These are phyloP conservation scores for Atta colombica DNA, from an alignment of 1,140 invertebrate genomes.

Conservation along the genomic window DNA sequence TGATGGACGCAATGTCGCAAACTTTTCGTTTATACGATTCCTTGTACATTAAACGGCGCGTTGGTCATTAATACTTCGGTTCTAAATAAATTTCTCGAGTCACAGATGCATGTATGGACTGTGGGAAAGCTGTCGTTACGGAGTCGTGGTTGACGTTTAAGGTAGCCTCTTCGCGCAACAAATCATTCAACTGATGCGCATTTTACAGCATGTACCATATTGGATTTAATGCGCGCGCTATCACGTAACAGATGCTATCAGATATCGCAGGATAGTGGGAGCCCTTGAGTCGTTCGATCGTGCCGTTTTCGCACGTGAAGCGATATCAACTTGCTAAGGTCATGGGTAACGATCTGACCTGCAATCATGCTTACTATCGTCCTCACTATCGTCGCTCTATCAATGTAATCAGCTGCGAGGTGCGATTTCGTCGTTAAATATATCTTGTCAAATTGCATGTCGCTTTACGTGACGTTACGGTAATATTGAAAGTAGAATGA, in stretches of 20 bases:
- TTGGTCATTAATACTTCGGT: constrained; percentile 14
- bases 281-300: constrained; percentile 70
- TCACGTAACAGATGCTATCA: constrained; percentile 31
- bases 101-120: constrained; percentile 2
- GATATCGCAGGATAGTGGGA: constrained; percentile 63
- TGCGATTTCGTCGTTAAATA: constrained; percentile 15
- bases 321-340: constrained; percentile 54
- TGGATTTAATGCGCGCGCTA: constrained; percentile 13
- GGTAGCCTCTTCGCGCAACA: not conserved
- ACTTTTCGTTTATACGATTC: constrained; percentile 8
- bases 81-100: constrained; percentile 6
- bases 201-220: constrained; percentile 14
- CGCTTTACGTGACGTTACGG: not conserved
- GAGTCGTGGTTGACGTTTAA: not conserved
- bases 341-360: constrained; percentile 60
- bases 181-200: constrained; percentile 8
- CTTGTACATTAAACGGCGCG: not conserved
- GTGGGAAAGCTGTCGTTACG: not conserved
- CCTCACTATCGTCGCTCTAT: constrained; percentile 60
- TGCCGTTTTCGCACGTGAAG: constrained; percentile 71
- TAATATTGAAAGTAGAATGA: not conserved
- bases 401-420: constrained; percentile 10
- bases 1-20: not conserved
- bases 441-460: not conserved
- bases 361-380: constrained; percentile 17